These are phyloP conservation scores for Arge pagana DNA, from an alignment of 2,888 invertebrate species.

Conservation along the genomic window DNA sequence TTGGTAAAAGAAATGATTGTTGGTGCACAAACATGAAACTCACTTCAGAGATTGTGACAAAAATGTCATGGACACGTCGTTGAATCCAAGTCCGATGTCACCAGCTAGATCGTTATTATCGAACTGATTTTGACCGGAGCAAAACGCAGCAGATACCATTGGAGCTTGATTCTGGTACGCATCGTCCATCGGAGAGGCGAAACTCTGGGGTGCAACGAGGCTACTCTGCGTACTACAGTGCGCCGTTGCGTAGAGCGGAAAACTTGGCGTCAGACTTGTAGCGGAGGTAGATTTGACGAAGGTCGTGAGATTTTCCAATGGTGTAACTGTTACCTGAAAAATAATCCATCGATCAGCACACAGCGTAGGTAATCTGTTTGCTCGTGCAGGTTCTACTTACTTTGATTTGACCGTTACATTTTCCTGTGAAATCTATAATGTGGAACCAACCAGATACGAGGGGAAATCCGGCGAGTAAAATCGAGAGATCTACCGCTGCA, in stretches of 20 bases:
- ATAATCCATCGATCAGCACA: no score
- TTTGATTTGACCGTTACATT: slow-evolving; percentile 67
- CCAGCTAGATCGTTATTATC: slow-evolving; percentile 30
- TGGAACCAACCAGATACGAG: slow-evolving; percentile 68
- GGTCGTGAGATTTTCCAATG: slow-evolving; percentile 59
- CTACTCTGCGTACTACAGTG: slow-evolving; percentile 2
- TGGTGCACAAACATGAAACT: slow-evolving; percentile 27
- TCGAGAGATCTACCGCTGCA: slow-evolving; percentile 64
- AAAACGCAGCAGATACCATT: neutral
- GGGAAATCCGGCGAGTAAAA: slow-evolving; percentile 60
- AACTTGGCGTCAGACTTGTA: slow-evolving; percentile 21
- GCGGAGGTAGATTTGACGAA: slow-evolving; percentile 36
- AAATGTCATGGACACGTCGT: slow-evolving; percentile 50
- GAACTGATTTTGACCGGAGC: slow-evolving; percentile 22
- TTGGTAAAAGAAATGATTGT: slow-evolving; percentile 3
- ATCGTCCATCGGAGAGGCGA: neutral
- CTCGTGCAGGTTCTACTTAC: slow-evolving; percentile 54
- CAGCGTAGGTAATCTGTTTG: neutral
- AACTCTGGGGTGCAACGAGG: neutral
- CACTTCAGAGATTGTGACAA: slow-evolving; percentile 52
- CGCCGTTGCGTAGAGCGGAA: no score
- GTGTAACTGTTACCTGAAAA: slow-evolving; percentile 61
- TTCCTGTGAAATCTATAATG: slow-evolving; percentile 64
- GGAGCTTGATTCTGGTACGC: neutral
- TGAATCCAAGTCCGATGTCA: slow-evolving; percentile 39